Percentiles rank a stretch among this genome's conserved stretches.
phyloP scores from a whole-genome alignment of 2,797 vertebrate species.

The Sebastes dallii region DNA sequence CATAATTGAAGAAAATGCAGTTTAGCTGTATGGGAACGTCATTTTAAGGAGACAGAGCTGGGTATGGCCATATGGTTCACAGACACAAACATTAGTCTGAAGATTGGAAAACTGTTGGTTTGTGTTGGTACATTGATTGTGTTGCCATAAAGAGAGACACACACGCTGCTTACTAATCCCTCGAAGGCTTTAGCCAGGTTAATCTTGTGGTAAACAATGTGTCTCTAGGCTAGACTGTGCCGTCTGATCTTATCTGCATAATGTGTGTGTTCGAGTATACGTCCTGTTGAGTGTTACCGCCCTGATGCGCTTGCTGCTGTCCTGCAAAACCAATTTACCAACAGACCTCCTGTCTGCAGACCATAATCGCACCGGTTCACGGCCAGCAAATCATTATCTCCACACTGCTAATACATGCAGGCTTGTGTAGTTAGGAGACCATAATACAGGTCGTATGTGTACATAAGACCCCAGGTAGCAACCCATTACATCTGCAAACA shows the following conservation, averaged over 20 bases:
- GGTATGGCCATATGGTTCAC: not conserved
- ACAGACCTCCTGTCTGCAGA: conserved; percentile 39
- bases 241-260: conserved; percentile 54
- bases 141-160: conserved; percentile 13
- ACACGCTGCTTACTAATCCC: conserved; percentile 38
- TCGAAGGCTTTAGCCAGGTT: conserved; percentile 55
- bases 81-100: not conserved
- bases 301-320: conserved; percentile 20
- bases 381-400: conserved; percentile 41
- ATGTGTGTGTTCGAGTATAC: conserved; percentile 16
- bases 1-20: not conserved
- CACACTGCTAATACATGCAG: conserved; percentile 30
- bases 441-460: conserved; percentile 48
- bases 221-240: conserved; percentile 44
- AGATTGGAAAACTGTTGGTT: conserved; percentile 6
- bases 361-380: conserved; percentile 51
- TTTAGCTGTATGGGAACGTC: not conserved
- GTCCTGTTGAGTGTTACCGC: conserved; percentile 7
- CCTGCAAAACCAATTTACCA: conserved; percentile 58
- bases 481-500: conserved; percentile 62
- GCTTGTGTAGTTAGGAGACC: conserved; percentile 33
- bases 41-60: not conserved
- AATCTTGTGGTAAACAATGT: conserved; percentile 61
- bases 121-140: conserved; percentile 4
- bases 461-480: conserved; percentile 50